Conservation (phyloP, 2,888 invertebrate genomes). For the Elmis aenea region DNA sequence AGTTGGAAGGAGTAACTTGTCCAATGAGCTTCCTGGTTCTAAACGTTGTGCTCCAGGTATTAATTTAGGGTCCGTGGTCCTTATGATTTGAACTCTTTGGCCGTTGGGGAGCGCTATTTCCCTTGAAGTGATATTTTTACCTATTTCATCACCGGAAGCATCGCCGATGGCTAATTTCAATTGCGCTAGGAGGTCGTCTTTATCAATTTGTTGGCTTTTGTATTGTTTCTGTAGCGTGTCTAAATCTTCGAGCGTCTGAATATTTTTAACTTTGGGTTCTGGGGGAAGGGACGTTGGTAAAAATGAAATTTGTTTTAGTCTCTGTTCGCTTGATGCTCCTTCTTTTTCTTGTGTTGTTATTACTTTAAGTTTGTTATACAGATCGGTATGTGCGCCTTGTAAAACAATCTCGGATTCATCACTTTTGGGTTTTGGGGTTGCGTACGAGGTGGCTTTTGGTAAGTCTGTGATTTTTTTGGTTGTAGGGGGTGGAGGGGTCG, state of each 20-base stretch:
- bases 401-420: slow-evolving; percentile 7
- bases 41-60: slow-evolving; percentile 50
- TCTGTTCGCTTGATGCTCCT: slow-evolving; percentile 11
- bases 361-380: slow-evolving; percentile 22
- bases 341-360: slow-evolving; percentile 27
- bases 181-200: slow-evolving; percentile 70
- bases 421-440: slow-evolving; percentile 4
- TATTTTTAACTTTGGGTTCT: slow-evolving; percentile 47
- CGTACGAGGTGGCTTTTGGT: slow-evolving; percentile 2
- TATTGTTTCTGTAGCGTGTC: slow-evolving; percentile 42
- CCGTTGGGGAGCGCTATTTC: slow-evolving; percentile 71
- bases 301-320: slow-evolving; percentile 28
- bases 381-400: slow-evolving; percentile 9
- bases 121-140: slow-evolving; percentile 66
- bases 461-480: slow-evolving; percentile 29
- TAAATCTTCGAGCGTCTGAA: slow-evolving; percentile 41
- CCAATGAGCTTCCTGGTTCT: slow-evolving; percentile 39
- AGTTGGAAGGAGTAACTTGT: slow-evolving; percentile 32
- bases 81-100: slow-evolving; percentile 62
- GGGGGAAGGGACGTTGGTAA: slow-evolving; percentile 52
- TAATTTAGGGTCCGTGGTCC: slow-evolving; percentile 65
- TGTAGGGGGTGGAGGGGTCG: slow-evolving; percentile 49
- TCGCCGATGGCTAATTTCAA: slow-evolving; percentile 68
- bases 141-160: slow-evolving; percentile 58
- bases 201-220: slow-evolving; percentile 54